phyloP scores from a whole-genome alignment of 2,797 vertebrate genomes.

The Sebastes steindachneri region DNA sequence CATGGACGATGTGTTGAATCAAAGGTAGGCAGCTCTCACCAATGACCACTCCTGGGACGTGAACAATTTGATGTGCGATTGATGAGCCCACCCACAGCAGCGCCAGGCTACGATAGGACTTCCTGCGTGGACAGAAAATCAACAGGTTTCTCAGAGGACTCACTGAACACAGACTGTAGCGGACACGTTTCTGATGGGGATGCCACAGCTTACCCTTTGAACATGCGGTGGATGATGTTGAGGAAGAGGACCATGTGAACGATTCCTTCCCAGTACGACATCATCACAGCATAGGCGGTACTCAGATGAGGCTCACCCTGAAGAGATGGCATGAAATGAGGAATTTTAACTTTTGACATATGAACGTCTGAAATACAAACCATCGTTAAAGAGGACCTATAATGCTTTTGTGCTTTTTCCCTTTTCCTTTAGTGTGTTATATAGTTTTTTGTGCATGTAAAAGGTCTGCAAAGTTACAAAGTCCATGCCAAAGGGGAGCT shows the following conservation, averaged over 20 bases:
- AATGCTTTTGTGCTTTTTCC: no score
- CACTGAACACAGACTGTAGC: not conserved
- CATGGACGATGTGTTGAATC: not conserved
- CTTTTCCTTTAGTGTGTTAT: no score
- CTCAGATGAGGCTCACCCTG: slow-evolving; percentile 89
- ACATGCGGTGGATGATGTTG: slow-evolving; percentile 83
- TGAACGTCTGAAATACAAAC: not conserved
- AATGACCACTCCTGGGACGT: slow-evolving; percentile 87
- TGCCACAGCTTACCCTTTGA: slow-evolving; percentile 75
- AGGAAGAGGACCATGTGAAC: slow-evolving; percentile 88
- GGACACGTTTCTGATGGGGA: fast-evolving
- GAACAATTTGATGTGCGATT: slow-evolving; percentile 87
- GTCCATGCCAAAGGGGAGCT: no score
- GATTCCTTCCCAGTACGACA: slow-evolving; percentile 92
- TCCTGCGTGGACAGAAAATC: slow-evolving; percentile 73
- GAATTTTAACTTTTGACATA: not conserved
- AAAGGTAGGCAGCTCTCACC: slow-evolving; percentile 75
- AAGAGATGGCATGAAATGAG: not conserved
- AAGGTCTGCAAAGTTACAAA: no score
- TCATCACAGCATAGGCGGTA: slow-evolving; percentile 88
- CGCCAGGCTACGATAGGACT: slow-evolving; percentile 84
- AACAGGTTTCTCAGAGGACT: not conserved
- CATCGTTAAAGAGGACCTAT: no score
- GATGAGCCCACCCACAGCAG: slow-evolving; percentile 93
- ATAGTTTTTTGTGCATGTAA: no score